A percentile compares a stretch with the other conserved stretches of the same genome.
Conservation (phyloP, 1,140 invertebrate genomes). For the Trypoxylus dichotomus region DNA sequence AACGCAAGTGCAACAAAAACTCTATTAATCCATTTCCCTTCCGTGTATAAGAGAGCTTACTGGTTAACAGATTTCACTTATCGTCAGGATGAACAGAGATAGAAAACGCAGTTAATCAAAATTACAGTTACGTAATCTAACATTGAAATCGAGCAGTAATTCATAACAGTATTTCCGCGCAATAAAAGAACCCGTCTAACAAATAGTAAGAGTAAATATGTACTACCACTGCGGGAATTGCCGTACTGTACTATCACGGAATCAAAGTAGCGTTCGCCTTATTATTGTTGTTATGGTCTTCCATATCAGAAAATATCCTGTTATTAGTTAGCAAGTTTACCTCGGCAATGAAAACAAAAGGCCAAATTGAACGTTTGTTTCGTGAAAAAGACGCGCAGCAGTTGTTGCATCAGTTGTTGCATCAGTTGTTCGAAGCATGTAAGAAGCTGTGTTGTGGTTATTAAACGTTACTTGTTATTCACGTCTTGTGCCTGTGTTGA, state of each 20-base stretch:
- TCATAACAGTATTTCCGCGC: background rate
- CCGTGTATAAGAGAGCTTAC: background rate
- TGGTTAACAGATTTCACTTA: background rate
- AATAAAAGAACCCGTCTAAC: no score
- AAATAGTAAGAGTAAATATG: no score
- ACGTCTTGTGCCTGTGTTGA: no score
- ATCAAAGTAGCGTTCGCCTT: background rate
- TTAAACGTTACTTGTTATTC: background rate
- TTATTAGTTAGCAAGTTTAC: background rate
- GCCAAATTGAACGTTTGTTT: background rate
- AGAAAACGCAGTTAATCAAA: background rate
- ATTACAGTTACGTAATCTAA: background rate
- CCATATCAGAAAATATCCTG: background rate
- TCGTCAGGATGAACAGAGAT: background rate
- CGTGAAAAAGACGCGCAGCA: no score
- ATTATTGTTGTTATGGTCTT: background rate
- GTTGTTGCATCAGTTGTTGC: background rate
- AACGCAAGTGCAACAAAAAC: no score
- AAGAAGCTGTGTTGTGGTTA: background rate
- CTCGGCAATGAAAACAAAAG: background rate
- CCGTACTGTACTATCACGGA: background rate
- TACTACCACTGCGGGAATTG: background rate
- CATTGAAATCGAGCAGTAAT: background rate
- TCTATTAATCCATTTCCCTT: no score
- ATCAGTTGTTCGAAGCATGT: background rate